Evolutionary conservation across 2,888 invertebrate genomes (phyloP).

Genomic region (Drosophila maculinotata): DNA sequence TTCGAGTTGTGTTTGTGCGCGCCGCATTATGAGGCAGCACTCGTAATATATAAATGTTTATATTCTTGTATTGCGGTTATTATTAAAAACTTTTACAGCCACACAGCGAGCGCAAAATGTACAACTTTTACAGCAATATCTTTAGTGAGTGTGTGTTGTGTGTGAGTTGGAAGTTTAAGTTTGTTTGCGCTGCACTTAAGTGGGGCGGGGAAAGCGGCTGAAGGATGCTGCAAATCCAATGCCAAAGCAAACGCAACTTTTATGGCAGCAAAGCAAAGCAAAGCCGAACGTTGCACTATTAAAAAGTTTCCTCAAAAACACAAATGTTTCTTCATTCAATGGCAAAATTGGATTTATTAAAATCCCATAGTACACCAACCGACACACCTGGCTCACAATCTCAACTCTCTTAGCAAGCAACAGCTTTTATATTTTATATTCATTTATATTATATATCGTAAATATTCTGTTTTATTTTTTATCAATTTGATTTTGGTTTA

Average conservation of each 20-base stretch:
- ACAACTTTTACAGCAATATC: slow-evolving; percentile 73
- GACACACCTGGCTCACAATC: slow-evolving; percentile 1
- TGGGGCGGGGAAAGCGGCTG: slow-evolving; percentile 26
- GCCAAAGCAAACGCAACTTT: slow-evolving; percentile 40
- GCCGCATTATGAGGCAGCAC: slow-evolving; percentile 72
- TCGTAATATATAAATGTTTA: slow-evolving; percentile 81
- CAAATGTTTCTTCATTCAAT: slow-evolving; percentile 57
- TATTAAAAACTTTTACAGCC: slow-evolving; percentile 80
- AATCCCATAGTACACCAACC: slow-evolving; percentile 3
- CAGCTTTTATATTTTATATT: background rate
- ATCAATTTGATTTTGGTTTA: background rate
- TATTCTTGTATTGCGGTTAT: slow-evolving; percentile 82
- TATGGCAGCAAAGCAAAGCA: slow-evolving; percentile 67
- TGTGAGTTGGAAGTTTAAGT: slow-evolving; percentile 52
- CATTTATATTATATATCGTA: background rate
- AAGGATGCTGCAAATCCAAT: slow-evolving; percentile 26
- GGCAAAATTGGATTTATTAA: slow-evolving; percentile 71
- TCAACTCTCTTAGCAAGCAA: slow-evolving; percentile 2
- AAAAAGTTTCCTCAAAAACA: slow-evolving; percentile 61
- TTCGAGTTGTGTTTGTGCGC: slow-evolving; percentile 33
- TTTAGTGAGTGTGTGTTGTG: slow-evolving; percentile 32
- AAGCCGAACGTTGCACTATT: slow-evolving; percentile 71
- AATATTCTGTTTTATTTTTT: background rate
- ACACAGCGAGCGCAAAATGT: slow-evolving; percentile 55
- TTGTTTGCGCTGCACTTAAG: slow-evolving; percentile 75